Evolutionary conservation across 2,888 invertebrate genomes (phyloP), one percentile per base, ranked within the genome.

Genomic region (Myathropa florea): DNA sequence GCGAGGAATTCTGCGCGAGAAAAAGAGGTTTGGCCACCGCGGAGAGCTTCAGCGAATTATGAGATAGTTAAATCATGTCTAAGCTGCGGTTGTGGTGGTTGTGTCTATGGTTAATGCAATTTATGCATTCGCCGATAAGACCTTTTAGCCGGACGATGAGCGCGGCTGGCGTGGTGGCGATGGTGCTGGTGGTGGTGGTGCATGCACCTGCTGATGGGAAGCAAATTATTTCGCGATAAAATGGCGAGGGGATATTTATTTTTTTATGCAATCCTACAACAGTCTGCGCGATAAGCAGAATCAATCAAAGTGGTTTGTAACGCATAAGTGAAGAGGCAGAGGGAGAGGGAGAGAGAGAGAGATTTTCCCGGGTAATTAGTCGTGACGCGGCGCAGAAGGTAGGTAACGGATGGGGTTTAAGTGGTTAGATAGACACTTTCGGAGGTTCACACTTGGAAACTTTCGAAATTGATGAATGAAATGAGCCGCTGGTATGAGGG

Each of bases 41-140:
- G 57, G 46, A 75, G 60, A 64, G 70, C 64, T 33, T 79, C 71
- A 71, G 86, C 73, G 78, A 86, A 86, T 86, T 86, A 86, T 86
- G 86, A 86, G 86, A 83, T 86, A 86, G 86, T 86, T 76, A 83
- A 86, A 86, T 86, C 86, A 83, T 86, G 86, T 83, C 71, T 71
- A 71, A 71, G 83, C 46, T 18, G 46, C 46, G 46, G 46, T 18
- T 46, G 75, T 75, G 55, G 55, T 36, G 65, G 76, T 18, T 86
- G 75, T 83, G 71, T 79, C 73, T 86, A 63, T 73, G 83, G 79
- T 76, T 83, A 86, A 83, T 86, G 86, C 86, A 83, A 79, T 86
- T 79, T 86, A 83, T 83, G 83, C 86, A 83, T 83, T 86, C 64
- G 30, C 53, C 78, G 83, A 86, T 86, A 86, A 86, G 70, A 36